These are phyloP conservation scores for Oxygymnocypris stewartii DNA, from an alignment of 2,113 vertebrate genomes.

Conservation along the genomic window DNA sequence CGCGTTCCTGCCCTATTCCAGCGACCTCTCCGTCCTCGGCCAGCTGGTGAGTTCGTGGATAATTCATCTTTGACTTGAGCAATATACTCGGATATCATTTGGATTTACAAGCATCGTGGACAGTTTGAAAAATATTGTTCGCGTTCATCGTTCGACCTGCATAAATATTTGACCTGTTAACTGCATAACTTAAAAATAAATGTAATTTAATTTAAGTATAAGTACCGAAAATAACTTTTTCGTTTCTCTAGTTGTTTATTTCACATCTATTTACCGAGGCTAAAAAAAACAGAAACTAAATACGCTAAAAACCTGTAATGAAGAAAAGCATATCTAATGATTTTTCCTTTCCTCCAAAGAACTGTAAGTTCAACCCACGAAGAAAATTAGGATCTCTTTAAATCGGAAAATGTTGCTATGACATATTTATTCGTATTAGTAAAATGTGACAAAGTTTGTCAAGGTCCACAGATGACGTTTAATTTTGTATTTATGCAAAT, in stretches of 20 bases:
- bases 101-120: not conserved
- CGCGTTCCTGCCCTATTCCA: constrained; percentile 91
- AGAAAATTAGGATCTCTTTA: not conserved
- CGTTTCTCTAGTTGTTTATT: not conserved
- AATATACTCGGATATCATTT: not conserved
- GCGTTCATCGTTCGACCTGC: not conserved
- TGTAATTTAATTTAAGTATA: not conserved
- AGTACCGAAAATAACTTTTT: not conserved
- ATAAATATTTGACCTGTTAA: too few species aligned
- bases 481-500: not conserved
- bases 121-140: not conserved
- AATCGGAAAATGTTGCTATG: not conserved
- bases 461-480: not conserved
- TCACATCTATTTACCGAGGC: not conserved
- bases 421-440: not conserved
- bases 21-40: constrained; percentile 90
- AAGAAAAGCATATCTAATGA: too few species aligned
- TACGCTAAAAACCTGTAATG: not conserved
- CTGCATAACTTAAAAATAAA: not conserved
- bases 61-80: not conserved
- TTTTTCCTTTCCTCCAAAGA: not conserved
- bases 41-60: constrained; percentile 84
- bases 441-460: not conserved
- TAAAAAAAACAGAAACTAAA: not conserved
- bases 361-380: not conserved